Evolutionary conservation across 2,888 invertebrate species (phyloP), one percentile per base, ranked within the genome.

Genomic region (Drosophila hawaiiensis): DNA sequence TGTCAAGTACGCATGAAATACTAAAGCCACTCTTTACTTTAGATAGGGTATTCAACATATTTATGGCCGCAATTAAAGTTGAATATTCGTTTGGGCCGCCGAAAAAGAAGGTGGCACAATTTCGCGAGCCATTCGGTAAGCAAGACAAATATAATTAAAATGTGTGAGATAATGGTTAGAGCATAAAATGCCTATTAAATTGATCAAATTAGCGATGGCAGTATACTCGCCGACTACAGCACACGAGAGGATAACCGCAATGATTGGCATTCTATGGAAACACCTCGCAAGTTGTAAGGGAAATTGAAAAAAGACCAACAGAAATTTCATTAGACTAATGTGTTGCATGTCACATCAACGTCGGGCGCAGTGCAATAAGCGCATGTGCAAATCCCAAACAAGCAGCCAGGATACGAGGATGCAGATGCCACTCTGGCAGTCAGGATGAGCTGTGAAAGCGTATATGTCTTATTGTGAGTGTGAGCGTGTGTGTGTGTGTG

Each of bases 341-440:
- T 85, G 90, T 85, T 90, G 78, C 83, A 88, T 67, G 85, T 88
- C 90, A 80, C 83, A 85, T 90, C 85, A 90, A 90, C 72, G 88
- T 90, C 90, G 70, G 68, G 56, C 53, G 61, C 56, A 72, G 76
- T 72, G 88, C 68, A 68, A 84, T 76, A 76, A 85, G 85, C 82
- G 78, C 74, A 84, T 85, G 80, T 63, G 88, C 78, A 73, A 85
- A 82, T 89, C 90, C 78, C 58, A 74, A 80, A 77, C 88, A 77
- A 80, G 76, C 84, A 84, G 63, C 53, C 31, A 16, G 52, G 33
- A 54, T 35, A 61, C 55, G 28, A 67, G 43, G 49, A 76, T 54
- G 70, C 60, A 71, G 22, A 39, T 59, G 52, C 47, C 39, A 47
- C 37, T 43, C n/a, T 39, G 12, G 39, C 35, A 58, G 52, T 50